Base-by-base conservation (phyloP, 1,140 invertebrate species). In the Ruditapes philippinarum region DNA sequence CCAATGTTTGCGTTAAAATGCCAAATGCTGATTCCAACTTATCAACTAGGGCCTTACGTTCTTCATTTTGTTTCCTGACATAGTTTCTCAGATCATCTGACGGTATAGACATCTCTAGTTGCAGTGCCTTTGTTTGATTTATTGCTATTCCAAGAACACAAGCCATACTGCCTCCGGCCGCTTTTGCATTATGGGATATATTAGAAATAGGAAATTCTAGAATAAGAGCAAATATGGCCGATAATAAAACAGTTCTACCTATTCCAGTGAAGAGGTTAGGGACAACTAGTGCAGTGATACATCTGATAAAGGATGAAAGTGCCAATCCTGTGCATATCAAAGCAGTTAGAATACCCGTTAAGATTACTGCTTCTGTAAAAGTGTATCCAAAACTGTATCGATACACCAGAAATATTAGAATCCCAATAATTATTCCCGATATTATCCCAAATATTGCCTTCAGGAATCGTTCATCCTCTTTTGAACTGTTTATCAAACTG, bases 201-300 rank as follows among this genome's bases (percentile, higher is more conserved):
- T 89, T 89, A 19, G 40, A 28, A 57, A 81, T 31, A 4, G 60
- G 60, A 31, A 82, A 25, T 33, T 28, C 33, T 0, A 89, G 45
- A 1, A 89, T 81, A 9, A 89, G 31, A n/a, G 65, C 76, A 82
- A 89, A 89, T 25, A 89, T 79, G 25, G 78, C 60, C 9, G 87
- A 73, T 45, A 89, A 22, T 12, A 89, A 19, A 31, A 89, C 28
- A 1, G 78, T 49, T 28, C 87, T 31, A 0, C 86, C 86, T 9
- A 49, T 82, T 22, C 51, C 68, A 22, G 87, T 81, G 33, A 79
- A 81, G 38, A 89, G 74, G 40, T 73, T 89, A 14, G 87, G 87
- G 38, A 89, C 25, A 7, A 81, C 62, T 0, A 89, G 68, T 25
- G 60, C 38, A 12, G 60, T 73, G 17, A 89, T 70, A 40, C 78